phyloP scores from a whole-genome alignment of 2,797 vertebrate genomes.

The Poecilia picta region DNA sequence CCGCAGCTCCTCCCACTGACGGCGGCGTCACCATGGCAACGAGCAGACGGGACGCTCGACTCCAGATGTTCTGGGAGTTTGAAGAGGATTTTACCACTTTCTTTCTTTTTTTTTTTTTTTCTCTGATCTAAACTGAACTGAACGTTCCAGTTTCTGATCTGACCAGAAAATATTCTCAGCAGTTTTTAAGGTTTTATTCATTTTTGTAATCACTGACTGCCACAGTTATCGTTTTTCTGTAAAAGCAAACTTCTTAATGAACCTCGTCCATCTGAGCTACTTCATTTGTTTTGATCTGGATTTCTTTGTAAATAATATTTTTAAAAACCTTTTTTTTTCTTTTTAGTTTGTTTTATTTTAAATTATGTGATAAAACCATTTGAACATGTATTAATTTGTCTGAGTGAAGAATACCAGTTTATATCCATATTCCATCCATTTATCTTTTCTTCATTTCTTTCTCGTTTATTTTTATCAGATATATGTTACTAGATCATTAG shows the following conservation, averaged over 20 bases:
- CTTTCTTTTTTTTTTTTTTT: neutral
- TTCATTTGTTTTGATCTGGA: neutral
- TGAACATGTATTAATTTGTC: neutral
- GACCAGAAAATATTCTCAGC: neutral
- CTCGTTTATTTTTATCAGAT: neutral
- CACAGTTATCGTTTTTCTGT: neutral
- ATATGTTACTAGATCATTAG: neutral
- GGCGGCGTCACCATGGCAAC: neutral
- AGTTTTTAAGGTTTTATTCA: neutral
- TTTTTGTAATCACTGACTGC: neutral
- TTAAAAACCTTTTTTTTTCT: neutral
- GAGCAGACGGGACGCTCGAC: neutral
- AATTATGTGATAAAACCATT: neutral
- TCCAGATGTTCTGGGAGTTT: neutral
- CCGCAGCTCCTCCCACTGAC: conserved; percentile 86
- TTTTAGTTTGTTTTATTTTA: neutral
- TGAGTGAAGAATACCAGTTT: neutral
- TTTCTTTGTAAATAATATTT: neutral
- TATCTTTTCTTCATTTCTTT: neutral
- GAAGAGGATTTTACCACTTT: neutral
- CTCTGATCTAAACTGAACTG: neutral
- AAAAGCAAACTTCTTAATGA: neutral
- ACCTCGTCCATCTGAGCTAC: neutral
- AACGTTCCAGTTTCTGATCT: neutral
- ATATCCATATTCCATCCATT: neutral